These are phyloP conservation scores for Bellardia pandia DNA, from an alignment of 2,888 invertebrate genomes.

Conservation along the genomic window DNA sequence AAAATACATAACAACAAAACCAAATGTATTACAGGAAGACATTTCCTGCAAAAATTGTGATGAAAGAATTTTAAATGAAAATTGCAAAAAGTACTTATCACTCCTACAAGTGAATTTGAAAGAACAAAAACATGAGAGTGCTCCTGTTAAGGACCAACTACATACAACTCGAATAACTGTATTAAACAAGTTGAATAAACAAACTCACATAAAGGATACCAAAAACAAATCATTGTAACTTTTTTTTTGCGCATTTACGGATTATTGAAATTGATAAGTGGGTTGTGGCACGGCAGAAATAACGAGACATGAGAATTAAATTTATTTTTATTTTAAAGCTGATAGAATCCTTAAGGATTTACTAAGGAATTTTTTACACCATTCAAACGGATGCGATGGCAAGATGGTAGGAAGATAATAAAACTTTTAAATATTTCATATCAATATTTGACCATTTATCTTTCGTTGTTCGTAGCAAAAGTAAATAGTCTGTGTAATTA, in stretches of 20 bases:
- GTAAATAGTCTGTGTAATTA: conserved; percentile 75
- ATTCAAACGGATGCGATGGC: neutral
- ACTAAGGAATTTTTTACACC: neutral
- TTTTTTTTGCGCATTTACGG: conserved; percentile 51
- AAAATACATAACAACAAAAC: conserved; percentile 43
- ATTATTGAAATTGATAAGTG: conserved; percentile 59
- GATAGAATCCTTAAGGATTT: conserved; percentile 61
- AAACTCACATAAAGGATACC: conserved; percentile 20
- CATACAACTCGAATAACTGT: conserved; percentile 20
- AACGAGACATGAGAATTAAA: conserved; percentile 53
- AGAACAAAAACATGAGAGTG: conserved; percentile 24
- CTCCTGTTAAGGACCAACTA: conserved; percentile 30
- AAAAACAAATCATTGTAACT: conserved; percentile 49
- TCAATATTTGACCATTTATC: conserved; percentile 70
- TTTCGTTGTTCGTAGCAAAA: conserved; percentile 48
- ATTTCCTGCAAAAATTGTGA: conserved; percentile 56
- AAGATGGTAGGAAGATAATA: conserved; percentile 18
- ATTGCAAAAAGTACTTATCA: conserved; percentile 76
- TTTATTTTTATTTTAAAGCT: conserved; percentile 38
- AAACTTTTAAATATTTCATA: conserved; percentile 65
- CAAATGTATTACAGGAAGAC: conserved; percentile 48
- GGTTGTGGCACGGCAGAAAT: neutral
- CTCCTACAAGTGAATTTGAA: conserved; percentile 71
- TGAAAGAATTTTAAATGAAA: conserved; percentile 73
- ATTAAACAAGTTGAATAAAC: neutral